Evolutionary conservation across 2,888 invertebrate genomes (phyloP), one percentile per base, ranked within the genome.

Genomic region (Apotomis betuletana): DNA sequence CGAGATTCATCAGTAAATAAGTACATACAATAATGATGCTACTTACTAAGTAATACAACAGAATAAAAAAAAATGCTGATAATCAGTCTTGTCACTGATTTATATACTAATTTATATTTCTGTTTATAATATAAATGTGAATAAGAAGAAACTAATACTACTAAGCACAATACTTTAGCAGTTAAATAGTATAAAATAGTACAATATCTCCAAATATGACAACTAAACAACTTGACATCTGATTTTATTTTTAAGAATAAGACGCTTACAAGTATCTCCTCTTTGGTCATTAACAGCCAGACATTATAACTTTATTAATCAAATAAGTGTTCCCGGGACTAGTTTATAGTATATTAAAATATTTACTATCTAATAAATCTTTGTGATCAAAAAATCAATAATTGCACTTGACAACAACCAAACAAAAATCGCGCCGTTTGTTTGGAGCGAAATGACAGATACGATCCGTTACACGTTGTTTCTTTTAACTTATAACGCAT

Each of bases 341-440:
- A 57, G 5, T 51, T 51, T n/a, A 10, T 10, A 58, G 13, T 38
- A 5, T 12, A 5, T 27, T 52, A 36, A 15, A 62, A 44, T 36
- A 52, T 51, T 9, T n/a, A 58, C 44, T 15, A 36, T 54, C 8
- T 63, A 58, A 54, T 63, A 72, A 68, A 67, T 63, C 36, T 52
- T 46, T 63, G 52, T 59, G 27, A 36, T 27, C 67, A 74, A 71
- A 82, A 87, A 90, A 90, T 91, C 91, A 84, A 91, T 91, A 88
- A 72, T 70, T 75, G 51, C 62, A 80, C 89, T 70, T 87, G 84
- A 83, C 84, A 81, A 90, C 90, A 75, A 64, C 59, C 84, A 90
- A 90, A 89, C 88, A 90, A 90, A 88, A 84, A 84, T 83, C 85
- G 84, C 89, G 87, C 88, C 84, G 76, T 82, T 82, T 70, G 63